Evolutionary conservation across 2,888 invertebrate species (phyloP), one percentile per base, ranked within the genome.

Genomic region (Phymatocera aterrima): DNA sequence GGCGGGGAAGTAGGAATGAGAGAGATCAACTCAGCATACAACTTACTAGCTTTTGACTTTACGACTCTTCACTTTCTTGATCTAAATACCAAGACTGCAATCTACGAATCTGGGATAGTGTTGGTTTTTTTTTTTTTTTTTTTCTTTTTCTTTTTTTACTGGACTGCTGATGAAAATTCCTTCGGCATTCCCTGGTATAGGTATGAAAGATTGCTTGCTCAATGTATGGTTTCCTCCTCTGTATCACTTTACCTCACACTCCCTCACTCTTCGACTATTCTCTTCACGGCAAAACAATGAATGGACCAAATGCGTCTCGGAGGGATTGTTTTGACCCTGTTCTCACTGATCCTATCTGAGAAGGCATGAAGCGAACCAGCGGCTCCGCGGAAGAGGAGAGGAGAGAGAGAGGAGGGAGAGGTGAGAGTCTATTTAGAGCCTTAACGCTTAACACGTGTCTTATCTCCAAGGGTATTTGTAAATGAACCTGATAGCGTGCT

Each of bases 391-490:
- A 28, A 28, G 3, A 28, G 28, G 4, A 57, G 3, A 57, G 57
- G 28, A 15, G 28, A 57, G 28, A 10, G 37, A 8, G 61, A 37
- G 31, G 18, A 37, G 3, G 37, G 24, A 5, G 54, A 57, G 5
- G 54, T 37, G 61, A 6, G 61, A 64, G 34, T 72, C 72, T 72
- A 48, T 72, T 51, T 51, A 21, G 68, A 68, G 46, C 43, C 43
- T 18, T 72, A 72, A 68, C 68, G 68, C 51, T 72, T 72, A 72
- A 48, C 72, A 51, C 72, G 72, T 72, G 72, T 72, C 72, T 72
- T 72, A 72, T 72, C 72, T 72, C 72, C 43, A n/a, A 28, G 72
- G 72, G 72, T 72, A 72, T 72, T 72, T 72, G 72, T 72, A 51
- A 72, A 72, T 72, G 72, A 72, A 72, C 24, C 24, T 46, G 68